Evolutionary conservation across 1,140 invertebrate genomes (phyloP).

Genomic region (Tenebrio molitor): DNA sequence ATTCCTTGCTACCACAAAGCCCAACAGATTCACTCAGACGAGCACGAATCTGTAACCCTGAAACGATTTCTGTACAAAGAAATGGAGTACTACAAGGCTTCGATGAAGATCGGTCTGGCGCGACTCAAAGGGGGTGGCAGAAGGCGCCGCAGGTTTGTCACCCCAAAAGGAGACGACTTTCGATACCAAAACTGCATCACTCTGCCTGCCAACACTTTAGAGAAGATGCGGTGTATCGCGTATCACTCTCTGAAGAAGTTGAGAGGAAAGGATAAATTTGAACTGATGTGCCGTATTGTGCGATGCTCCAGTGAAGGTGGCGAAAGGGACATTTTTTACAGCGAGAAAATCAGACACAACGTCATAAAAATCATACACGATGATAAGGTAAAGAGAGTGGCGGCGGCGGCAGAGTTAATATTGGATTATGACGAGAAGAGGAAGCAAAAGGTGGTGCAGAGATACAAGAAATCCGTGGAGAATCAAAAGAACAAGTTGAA

Average conservation of each 20-base stretch:
- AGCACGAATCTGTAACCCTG: slow-evolving; percentile 1
- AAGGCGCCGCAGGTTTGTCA: not conserved
- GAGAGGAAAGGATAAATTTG: not conserved
- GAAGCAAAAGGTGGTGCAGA: not conserved
- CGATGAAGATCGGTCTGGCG: not conserved
- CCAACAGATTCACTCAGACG: slow-evolving; percentile 47
- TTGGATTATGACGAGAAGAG: not conserved
- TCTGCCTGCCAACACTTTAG: not conserved
- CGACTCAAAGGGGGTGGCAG: not conserved
- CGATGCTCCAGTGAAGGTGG: not conserved
- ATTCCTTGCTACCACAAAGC: slow-evolving; percentile 50
- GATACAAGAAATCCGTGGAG: not conserved
- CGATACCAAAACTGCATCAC: slow-evolving; percentile 10
- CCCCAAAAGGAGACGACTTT: slow-evolving; percentile 6
- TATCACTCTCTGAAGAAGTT: not conserved
- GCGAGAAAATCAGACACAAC: not conserved
- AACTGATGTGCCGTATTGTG: slow-evolving; percentile 13
- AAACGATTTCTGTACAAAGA: not conserved
- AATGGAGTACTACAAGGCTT: not conserved
- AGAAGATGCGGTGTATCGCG: slow-evolving; percentile 10
- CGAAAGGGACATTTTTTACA: slow-evolving; percentile 19
- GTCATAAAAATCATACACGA: not conserved
- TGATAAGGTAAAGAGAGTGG: slow-evolving; percentile 1
- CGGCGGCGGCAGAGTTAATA: not conserved
- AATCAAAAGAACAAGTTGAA: not conserved